Evolutionary conservation across 2,888 invertebrate species (phyloP).

Genomic region (Cephus rjabovi): DNA sequence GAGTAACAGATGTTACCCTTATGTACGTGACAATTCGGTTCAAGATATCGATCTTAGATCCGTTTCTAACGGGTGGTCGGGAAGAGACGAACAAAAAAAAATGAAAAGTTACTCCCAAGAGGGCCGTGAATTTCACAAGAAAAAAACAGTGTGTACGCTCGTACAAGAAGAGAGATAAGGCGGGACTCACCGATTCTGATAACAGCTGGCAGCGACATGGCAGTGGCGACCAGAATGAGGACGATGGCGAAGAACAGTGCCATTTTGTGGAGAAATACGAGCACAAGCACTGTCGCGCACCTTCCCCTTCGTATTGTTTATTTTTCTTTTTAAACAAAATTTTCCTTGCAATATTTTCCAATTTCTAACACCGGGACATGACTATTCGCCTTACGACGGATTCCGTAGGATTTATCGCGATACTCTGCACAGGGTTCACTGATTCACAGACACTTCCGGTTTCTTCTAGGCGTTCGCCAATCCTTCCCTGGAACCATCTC

Average conservation of each 20-base stretch:
- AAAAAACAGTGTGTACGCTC: neutral
- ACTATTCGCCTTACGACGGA: neutral
- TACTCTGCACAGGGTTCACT: neutral
- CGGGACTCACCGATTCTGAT: slow-evolving; percentile 62
- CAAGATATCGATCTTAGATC: neutral
- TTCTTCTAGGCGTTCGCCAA: neutral
- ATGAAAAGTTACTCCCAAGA: neutral
- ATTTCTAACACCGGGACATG: neutral
- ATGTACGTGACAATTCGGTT: neutral
- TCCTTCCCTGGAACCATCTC: neutral
- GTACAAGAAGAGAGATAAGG: neutral
- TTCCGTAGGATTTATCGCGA: neutral
- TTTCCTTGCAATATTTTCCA: neutral
- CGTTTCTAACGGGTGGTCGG: neutral
- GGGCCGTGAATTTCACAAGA: neutral
- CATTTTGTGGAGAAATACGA: slow-evolving; percentile 48
- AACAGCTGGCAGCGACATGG: slow-evolving; percentile 64
- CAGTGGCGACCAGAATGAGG: slow-evolving; percentile 62
- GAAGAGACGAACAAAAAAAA: neutral
- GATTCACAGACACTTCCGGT: neutral
- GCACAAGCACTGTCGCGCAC: neutral
- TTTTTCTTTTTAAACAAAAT: neutral
- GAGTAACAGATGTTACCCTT: neutral
- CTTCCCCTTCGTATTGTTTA: neutral
- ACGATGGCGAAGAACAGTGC: slow-evolving; percentile 63